Conservation (phyloP, 1,140 invertebrate species). For the Bombus superbus region DNA sequence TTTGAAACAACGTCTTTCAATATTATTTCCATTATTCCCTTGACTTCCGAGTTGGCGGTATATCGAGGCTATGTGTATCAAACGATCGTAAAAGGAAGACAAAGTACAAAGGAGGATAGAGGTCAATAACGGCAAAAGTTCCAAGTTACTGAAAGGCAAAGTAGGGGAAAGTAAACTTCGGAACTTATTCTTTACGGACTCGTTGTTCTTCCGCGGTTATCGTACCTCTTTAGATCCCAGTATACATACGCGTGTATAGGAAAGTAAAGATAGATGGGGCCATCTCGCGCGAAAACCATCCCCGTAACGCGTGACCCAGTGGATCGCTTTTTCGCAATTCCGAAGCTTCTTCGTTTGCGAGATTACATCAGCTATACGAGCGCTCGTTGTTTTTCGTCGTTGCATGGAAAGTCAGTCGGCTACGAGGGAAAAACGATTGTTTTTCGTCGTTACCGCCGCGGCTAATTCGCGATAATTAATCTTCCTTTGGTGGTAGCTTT, state of each 20-base stretch:
- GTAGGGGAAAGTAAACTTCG: background rate
- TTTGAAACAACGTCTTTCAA: background rate
- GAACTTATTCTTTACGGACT: background rate
- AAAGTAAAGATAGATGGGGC: background rate
- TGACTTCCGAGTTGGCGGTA: too few species aligned
- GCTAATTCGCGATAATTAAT: constrained; percentile 44
- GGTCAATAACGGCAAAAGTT: background rate
- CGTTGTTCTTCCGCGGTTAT: background rate
- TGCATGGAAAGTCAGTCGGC: constrained; percentile 32
- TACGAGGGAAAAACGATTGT: constrained; percentile 2
- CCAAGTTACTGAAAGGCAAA: background rate
- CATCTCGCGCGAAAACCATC: background rate
- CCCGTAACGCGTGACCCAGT: background rate
- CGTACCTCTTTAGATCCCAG: background rate
- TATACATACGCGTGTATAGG: background rate
- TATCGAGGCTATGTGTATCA: too few species aligned
- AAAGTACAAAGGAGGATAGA: too few species aligned
- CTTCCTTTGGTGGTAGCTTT: constrained; percentile 22
- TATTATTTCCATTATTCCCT: background rate
- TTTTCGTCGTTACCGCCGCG: constrained; percentile 23
- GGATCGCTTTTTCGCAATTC: background rate
- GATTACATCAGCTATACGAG: constrained; percentile 8
- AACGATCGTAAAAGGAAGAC: too few species aligned
- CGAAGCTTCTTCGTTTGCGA: background rate
- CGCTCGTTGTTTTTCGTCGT: constrained; percentile 19